Conservation (phyloP, 2,797 vertebrate genomes). For the Graptemys geographica region DNA sequence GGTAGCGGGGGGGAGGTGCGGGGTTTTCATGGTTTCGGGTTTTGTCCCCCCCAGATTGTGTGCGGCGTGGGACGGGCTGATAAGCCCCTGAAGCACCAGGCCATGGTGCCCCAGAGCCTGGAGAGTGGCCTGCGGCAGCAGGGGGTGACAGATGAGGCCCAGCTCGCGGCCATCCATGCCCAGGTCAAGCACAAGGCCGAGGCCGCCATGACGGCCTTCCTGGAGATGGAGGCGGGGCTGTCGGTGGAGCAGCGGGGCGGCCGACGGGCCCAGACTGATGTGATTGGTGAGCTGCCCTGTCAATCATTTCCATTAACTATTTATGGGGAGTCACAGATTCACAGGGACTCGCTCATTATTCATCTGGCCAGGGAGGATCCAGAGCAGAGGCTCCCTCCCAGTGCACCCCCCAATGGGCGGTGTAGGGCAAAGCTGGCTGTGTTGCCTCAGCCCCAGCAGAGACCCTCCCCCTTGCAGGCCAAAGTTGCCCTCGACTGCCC, state of each 20-base stretch:
- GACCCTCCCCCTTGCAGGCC: not conserved
- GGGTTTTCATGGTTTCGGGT: not conserved
- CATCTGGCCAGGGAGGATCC: not conserved
- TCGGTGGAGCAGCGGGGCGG: slow-evolving; percentile 79
- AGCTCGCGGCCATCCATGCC: slow-evolving; percentile 66
- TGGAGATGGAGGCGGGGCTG: slow-evolving; percentile 78
- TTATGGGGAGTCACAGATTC: not conserved
- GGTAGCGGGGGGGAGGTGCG: not conserved
- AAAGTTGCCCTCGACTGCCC: not conserved
- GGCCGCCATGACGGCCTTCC: slow-evolving; percentile 71
- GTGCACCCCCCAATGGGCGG: not conserved
- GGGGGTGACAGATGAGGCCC: slow-evolving; percentile 71
- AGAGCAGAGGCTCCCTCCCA: not conserved
- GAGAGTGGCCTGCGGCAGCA: slow-evolving; percentile 78
- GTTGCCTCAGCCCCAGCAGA: not conserved
- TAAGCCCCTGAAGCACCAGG: slow-evolving; percentile 74
- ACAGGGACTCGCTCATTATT: not conserved
- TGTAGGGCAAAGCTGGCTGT: not conserved
- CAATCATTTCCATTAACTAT: not conserved
- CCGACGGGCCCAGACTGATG: slow-evolving; percentile 73
- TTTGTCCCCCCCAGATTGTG: slow-evolving; percentile 73
- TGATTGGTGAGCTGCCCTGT: slow-evolving; percentile 79
- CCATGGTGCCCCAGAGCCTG: slow-evolving; percentile 77
- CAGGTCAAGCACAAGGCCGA: slow-evolving; percentile 73
- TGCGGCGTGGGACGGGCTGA: slow-evolving; percentile 78